Evolutionary conservation across 2,888 invertebrate genomes (phyloP).

Genomic region (Eumerus sabulonum): DNA sequence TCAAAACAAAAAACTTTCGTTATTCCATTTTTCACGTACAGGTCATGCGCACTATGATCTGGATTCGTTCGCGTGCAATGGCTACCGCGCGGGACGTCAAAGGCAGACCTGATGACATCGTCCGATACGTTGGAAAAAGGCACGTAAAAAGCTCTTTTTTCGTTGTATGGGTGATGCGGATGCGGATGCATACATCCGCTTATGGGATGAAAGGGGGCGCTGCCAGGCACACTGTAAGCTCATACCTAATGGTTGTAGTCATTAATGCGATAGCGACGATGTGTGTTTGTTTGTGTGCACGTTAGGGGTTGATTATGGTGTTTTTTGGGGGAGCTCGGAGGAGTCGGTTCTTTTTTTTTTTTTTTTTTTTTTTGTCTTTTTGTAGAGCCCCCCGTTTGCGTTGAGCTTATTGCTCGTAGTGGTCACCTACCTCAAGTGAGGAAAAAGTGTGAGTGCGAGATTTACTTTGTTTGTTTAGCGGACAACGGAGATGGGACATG

Average conservation of each 20-base stretch:
- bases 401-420: slow-evolving; percentile 16
- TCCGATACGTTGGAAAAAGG: slow-evolving; percentile 48
- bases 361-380: slow-evolving; percentile 10
- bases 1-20: slow-evolving; percentile 66
- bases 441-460: slow-evolving; percentile 27
- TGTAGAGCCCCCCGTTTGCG: slow-evolving; percentile 8
- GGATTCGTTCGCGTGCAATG: neutral
- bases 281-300: slow-evolving; percentile 16
- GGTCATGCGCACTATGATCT: slow-evolving; percentile 49
- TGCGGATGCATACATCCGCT: slow-evolving; percentile 28
- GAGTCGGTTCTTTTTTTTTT: slow-evolving; percentile 28
- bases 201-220: neutral
- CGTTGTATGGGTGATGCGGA: slow-evolving; percentile 46
- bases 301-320: slow-evolving; percentile 39
- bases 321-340: slow-evolving; percentile 22
- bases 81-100: neutral
- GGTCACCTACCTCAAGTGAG: slow-evolving; percentile 60
- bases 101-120: slow-evolving; percentile 13
- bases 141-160: slow-evolving; percentile 15
- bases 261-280: slow-evolving; percentile 31
- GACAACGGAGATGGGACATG: neutral
- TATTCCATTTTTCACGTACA: slow-evolving; percentile 54
- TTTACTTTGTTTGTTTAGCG: too few species aligned
- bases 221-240: slow-evolving; percentile 13
- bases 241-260: slow-evolving; percentile 46